Conservation (phyloP, 2,888 invertebrate genomes). For the Patella ulyssiponensis region DNA sequence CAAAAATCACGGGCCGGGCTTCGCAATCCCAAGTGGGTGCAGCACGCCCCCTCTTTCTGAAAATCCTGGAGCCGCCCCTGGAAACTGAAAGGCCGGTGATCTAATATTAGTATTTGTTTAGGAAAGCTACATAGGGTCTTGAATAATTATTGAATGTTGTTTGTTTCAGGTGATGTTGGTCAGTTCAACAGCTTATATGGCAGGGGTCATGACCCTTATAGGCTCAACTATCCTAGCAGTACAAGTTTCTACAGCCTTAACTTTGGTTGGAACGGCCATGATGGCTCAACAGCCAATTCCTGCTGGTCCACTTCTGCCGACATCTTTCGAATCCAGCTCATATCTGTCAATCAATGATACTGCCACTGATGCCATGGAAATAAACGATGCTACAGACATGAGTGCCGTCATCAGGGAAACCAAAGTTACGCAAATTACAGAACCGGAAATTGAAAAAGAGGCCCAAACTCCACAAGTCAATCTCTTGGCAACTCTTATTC, state of each 20-base stretch:
- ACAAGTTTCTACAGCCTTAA: slow-evolving; percentile 44
- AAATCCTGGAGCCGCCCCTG: no score
- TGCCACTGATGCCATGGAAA: background rate
- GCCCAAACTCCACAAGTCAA: background rate
- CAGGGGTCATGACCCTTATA: slow-evolving; percentile 77
- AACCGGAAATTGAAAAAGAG: background rate
- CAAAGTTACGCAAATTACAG: background rate
- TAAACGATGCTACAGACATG: background rate
- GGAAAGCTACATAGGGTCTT: no score
- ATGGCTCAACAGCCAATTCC: slow-evolving; percentile 17
- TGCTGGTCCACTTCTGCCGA: slow-evolving; percentile 2
- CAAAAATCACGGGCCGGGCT: no score
- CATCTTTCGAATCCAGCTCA: background rate
- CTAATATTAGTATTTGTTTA: no score
- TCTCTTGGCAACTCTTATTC: slow-evolving; percentile 37
- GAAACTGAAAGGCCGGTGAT: no score
- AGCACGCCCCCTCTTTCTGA: no score
- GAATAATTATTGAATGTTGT: no score
- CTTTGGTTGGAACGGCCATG: slow-evolving; percentile 36
- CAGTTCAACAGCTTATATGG: slow-evolving; percentile 78
- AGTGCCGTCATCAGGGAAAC: no score
- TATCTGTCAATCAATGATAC: background rate
- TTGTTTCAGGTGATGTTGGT: slow-evolving; percentile 75
- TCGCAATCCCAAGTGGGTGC: no score
- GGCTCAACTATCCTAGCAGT: slow-evolving; percentile 75